Conservation (phyloP, 2,797 vertebrate genomes). For the Iguana delicatissima region DNA sequence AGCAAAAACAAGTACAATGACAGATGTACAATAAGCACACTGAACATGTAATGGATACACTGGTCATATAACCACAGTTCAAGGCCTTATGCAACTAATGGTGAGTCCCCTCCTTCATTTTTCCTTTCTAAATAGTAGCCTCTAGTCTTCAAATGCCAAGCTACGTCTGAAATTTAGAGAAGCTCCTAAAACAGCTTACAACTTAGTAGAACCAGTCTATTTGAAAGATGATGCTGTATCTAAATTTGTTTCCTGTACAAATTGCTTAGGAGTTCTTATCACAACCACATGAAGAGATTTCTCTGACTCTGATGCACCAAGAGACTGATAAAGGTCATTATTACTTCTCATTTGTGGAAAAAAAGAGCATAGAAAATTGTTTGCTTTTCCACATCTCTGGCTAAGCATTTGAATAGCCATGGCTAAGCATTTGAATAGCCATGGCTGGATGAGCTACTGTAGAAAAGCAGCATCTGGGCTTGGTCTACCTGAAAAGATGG, state of each 20-base stretch:
- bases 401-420: conserved; percentile 12
- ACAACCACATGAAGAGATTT: neutral
- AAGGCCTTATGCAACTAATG: neutral
- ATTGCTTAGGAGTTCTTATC: neutral
- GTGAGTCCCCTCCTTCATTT: neutral
- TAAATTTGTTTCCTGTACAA: neutral
- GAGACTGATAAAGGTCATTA: no score
- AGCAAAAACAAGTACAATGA: conserved; percentile 6
- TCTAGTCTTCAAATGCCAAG: conserved; percentile 10
- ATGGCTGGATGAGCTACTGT: neutral
- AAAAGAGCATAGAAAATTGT: neutral
- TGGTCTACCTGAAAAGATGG: neutral
- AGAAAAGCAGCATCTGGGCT: neutral
- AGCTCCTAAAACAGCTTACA: conserved; percentile 1
- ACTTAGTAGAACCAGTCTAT: neutral
- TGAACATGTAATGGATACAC: neutral
- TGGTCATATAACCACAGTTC: neutral
- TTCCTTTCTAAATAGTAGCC: conserved; percentile 2
- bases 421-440: no score
- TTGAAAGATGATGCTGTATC: neutral
- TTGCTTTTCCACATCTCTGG: neutral
- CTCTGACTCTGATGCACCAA: neutral
- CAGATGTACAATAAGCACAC: neutral
- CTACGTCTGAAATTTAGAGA: neutral
- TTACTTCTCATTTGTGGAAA: neutral